Conservation (phyloP, 2,797 vertebrate genomes). For the Threskiornis aethiopicus region DNA sequence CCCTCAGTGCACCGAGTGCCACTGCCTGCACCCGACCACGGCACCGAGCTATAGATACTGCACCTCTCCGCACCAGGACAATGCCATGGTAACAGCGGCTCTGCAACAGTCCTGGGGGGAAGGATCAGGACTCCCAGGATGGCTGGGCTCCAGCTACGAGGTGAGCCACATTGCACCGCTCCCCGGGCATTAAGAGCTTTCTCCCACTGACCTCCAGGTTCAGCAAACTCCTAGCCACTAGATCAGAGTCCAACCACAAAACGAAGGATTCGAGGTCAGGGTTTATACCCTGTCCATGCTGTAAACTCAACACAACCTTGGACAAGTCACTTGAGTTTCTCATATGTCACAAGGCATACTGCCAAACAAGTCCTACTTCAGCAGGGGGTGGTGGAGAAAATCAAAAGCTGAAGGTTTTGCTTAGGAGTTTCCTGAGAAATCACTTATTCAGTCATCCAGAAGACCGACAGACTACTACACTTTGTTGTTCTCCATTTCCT, state of each 20-base stretch:
- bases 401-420: not conserved
- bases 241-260: not conserved
- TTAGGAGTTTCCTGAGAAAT: not conserved
- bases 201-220: not conserved
- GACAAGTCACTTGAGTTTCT: not conserved
- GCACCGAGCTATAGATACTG: rapidly evolving
- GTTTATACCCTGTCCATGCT: not conserved
- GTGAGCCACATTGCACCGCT: not conserved
- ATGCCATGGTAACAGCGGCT: rapidly evolving
- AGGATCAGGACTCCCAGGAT: not conserved
- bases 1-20: rapidly evolving
- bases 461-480: not conserved
- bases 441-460: not conserved
- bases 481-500: not conserved
- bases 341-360: not conserved
- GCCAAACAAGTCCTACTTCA: not conserved
- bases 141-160: not conserved
- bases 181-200: not conserved
- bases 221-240: not conserved
- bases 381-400: not conserved
- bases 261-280: not conserved
- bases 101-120: not conserved
- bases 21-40: rapidly evolving
- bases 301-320: not conserved
- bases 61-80: not conserved